Base-by-base conservation (phyloP, 2,888 invertebrate genomes). In the Drosophila vallismaia region DNA sequence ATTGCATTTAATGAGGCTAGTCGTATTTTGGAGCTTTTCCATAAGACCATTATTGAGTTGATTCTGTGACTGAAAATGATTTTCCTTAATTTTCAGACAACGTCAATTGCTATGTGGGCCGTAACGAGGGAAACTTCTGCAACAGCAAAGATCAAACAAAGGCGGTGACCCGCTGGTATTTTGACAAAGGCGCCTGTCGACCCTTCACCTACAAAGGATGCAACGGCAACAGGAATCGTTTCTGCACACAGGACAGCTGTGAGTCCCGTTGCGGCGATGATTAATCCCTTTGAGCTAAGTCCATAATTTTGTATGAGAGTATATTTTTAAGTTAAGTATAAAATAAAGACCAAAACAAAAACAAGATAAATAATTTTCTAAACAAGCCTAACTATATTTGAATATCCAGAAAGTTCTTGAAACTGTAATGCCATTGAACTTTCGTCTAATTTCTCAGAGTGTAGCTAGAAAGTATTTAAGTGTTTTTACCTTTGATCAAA, bases 181-280 rank as follows among this genome's bases (percentile, higher is more conserved):
- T 94, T 90, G 95, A 97, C 89, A 89, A 92, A 0, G 90, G 89
- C 1, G 89, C 89, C 1, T 96, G 96, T 87, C 92, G 93, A 44
- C 93, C 93, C 7, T 96, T 96, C 88, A 92, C 93, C 76, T 97
- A 94, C 81, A 94, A 93, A n/a, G 94, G 94, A 36, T 97, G 97
- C 90, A 94, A 94, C 28, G 95, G 96, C 51, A 95, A 95, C 84
- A 93, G 93, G 42, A 97, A 97, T 91, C 93, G 95, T 64, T 96
- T 95, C 92, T 93, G 93, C 69, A 94, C 94, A 0, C 94, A 95
- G 86, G 96, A 96, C 73, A 95, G 95, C 86, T 96, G 96, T 89
- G 94, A 95, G 90, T 91, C 95, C 68, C 94, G 94, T 38, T 97
- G 97, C 86, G 96, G 96, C n/a, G 71, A 75, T 12, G 71, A 63